Evolutionary conservation across 2,888 invertebrate genomes (phyloP).

Genomic region (Hydriomena furcata): DNA sequence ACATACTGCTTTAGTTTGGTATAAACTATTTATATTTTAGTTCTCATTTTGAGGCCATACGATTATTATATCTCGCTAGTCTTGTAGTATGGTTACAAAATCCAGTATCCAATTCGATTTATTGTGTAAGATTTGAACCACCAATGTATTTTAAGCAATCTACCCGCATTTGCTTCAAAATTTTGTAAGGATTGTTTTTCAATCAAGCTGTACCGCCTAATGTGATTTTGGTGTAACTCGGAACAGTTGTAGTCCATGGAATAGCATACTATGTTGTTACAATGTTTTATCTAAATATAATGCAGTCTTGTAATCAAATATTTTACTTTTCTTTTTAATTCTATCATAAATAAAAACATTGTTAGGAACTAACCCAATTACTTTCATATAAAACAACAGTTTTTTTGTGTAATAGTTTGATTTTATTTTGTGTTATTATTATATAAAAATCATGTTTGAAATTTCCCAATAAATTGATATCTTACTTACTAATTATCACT

Average conservation of each 20-base stretch:
- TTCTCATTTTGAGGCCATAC: conserved; percentile 64
- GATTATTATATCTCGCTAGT: conserved; percentile 61
- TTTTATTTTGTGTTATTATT: conserved; percentile 1
- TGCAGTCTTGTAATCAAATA: no score
- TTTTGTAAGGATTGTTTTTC: no score
- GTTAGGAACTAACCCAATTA: no score
- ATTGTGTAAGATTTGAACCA: conserved; percentile 27
- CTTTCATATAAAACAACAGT: not conserved
- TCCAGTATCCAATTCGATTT: conserved; percentile 16
- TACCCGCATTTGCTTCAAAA: no score
- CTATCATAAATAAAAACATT: no score
- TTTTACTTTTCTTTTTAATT: no score
- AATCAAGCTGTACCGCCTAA: no score
- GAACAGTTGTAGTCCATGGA: no score
- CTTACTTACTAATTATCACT: not conserved
- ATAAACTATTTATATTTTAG: conserved; percentile 36
- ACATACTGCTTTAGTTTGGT: conserved; percentile 35
- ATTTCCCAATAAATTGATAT: not conserved
- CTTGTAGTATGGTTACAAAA: conserved; percentile 33
- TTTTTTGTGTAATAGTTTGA: not conserved
- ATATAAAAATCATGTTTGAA: not conserved
- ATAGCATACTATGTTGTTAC: no score
- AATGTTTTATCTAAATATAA: no score
- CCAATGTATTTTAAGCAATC: conserved; percentile 24
- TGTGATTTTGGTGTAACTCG: no score